Evolutionary conservation across 2,113 vertebrate genomes (phyloP).

Genomic region (Pterocles gutturalis): DNA sequence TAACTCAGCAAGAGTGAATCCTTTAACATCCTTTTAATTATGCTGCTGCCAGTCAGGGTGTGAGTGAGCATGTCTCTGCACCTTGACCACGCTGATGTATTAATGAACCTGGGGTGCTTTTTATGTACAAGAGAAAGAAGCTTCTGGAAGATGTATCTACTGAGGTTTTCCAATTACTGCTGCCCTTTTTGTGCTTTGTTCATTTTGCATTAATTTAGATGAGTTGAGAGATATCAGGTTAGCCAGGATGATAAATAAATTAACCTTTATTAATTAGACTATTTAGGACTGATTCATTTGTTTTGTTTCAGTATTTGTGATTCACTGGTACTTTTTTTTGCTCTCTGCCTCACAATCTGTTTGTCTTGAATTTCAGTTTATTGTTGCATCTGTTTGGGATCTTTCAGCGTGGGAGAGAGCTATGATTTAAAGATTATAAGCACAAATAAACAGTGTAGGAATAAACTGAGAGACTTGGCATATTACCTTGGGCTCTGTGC

Average conservation of each 20-base stretch:
- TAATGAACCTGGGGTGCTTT: background rate
- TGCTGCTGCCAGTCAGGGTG: background rate
- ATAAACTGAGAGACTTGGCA: background rate
- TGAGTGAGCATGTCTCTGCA: background rate
- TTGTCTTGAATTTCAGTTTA: slow-evolving; percentile 36
- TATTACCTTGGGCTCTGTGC: background rate
- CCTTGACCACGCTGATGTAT: background rate
- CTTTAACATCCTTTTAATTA: background rate
- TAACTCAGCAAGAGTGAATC: background rate
- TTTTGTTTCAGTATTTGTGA: slow-evolving; percentile 42
- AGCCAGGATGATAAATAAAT: slow-evolving; percentile 55
- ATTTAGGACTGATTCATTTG: slow-evolving; percentile 49
- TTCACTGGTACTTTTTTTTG: background rate
- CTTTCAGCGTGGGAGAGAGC: background rate
- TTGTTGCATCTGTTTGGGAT: slow-evolving; percentile 21
- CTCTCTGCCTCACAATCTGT: slow-evolving; percentile 22
- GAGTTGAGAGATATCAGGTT: slow-evolving; percentile 8
- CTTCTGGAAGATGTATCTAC: slow-evolving; percentile 15
- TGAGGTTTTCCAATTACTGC: background rate
- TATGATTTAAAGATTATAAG: background rate
- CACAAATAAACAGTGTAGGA: background rate
- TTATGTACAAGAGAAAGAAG: background rate
- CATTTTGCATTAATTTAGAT: slow-evolving; percentile 41
- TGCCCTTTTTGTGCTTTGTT: slow-evolving; percentile 52
- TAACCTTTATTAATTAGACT: slow-evolving; percentile 68